Percentiles rank a stretch among this genome's conserved stretches.
phyloP scores from a whole-genome alignment of 92 coral and sea anemone genomes.

The Diadumene lineata region DNA sequence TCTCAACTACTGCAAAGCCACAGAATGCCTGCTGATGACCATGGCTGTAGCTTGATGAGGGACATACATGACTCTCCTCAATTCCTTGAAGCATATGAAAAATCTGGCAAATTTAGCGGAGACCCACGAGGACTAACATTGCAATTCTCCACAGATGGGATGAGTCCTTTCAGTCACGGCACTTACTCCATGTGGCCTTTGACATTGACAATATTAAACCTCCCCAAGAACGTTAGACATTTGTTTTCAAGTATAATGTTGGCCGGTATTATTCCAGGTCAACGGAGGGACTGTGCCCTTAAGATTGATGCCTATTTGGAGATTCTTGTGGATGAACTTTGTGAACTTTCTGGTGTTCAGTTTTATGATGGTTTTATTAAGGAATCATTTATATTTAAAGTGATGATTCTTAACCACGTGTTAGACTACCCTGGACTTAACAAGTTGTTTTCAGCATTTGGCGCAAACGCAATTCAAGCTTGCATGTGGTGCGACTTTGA shows the following conservation, averaged over 20 bases:
- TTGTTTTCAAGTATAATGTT: slow-evolving; percentile 32
- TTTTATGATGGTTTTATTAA: slow-evolving; percentile 51
- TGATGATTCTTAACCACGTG: slow-evolving; percentile 43
- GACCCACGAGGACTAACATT: slow-evolving; percentile 36
- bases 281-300: not conserved
- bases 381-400: slow-evolving; percentile 34
- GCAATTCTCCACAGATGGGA: slow-evolving; percentile 50
- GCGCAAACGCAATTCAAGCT: slow-evolving; percentile 53
- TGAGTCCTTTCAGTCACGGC: slow-evolving; percentile 44
- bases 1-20: slow-evolving; percentile 24
- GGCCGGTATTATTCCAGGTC: slow-evolving; percentile 46
- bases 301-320: slow-evolving; percentile 52
- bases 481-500: slow-evolving; percentile 54
- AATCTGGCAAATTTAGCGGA: slow-evolving; percentile 31
- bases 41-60: slow-evolving; percentile 6
- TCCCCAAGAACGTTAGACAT: slow-evolving; percentile 35
- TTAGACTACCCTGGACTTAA: slow-evolving; percentile 63
- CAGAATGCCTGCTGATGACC: slow-evolving; percentile 10
- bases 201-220: slow-evolving; percentile 40
- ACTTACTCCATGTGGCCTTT: slow-evolving; percentile 60
- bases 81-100: slow-evolving; percentile 30
- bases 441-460: slow-evolving; percentile 40
- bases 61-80: slow-evolving; percentile 38
- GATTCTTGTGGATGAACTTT: slow-evolving; percentile 54
- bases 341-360: slow-evolving; percentile 32